phyloP scores from a whole-genome alignment of 2,113 vertebrate genomes.

The Myocastor coypus region DNA sequence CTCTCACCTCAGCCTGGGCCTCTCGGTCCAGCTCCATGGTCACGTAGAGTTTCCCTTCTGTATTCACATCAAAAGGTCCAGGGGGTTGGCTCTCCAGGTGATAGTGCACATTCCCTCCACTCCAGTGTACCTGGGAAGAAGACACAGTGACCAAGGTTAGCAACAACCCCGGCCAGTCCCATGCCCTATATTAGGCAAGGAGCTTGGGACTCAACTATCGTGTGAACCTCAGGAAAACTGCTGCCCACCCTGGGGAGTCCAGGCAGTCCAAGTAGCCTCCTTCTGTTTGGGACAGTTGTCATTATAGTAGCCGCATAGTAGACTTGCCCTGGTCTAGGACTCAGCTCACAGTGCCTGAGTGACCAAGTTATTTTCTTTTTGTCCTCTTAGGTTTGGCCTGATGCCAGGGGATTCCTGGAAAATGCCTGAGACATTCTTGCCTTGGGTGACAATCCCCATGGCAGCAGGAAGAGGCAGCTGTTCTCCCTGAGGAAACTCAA shows the following conservation, averaged over 20 bases:
- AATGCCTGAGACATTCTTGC: slow-evolving; percentile 73
- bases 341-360: neutral
- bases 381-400: slow-evolving; percentile 35
- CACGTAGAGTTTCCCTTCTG: slow-evolving; percentile 87
- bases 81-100: slow-evolving; percentile 87
- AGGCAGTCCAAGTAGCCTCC: neutral
- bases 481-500: neutral
- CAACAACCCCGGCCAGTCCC: neutral
- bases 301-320: neutral
- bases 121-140: slow-evolving; percentile 87
- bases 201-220: neutral
- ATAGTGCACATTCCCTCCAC: slow-evolving; percentile 86
- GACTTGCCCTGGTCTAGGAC: neutral
- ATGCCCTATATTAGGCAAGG: neutral
- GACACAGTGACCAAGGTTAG: neutral
- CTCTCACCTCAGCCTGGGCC: slow-evolving; percentile 87
- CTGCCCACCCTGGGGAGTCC: neutral
- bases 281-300: neutral
- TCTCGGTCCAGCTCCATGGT: slow-evolving; percentile 89
- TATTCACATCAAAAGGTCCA: slow-evolving; percentile 87
- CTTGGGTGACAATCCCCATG: slow-evolving; percentile 70
- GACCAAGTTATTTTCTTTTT: slow-evolving; percentile 60
- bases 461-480: slow-evolving; percentile 68
- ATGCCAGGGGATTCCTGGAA: slow-evolving; percentile 62
- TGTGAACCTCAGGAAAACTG: neutral